Percentiles rank a stretch among this genome's conserved stretches.
phyloP scores from a whole-genome alignment of 2,888 invertebrate genomes.

The Dastarcus helophoroides region DNA sequence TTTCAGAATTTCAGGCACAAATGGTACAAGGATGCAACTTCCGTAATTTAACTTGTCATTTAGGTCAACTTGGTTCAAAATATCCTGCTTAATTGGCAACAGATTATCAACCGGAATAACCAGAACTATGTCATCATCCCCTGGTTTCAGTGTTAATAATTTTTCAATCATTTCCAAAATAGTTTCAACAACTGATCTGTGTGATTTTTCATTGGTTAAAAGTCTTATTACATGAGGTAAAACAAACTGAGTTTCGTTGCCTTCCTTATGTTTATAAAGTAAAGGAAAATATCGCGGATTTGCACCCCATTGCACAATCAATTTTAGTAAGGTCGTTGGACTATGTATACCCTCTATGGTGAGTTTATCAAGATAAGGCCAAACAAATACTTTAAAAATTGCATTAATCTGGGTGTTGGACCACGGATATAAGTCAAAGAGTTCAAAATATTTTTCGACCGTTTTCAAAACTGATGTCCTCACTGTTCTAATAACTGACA shows the following conservation, averaged over 20 bases:
- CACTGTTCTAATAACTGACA: slow-evolving; percentile 53
- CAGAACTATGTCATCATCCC: slow-evolving; percentile 41
- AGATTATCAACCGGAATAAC: slow-evolving; percentile 35
- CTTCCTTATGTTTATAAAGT: slow-evolving; percentile 47
- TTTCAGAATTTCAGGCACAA: slow-evolving; percentile 58
- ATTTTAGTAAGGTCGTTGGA: slow-evolving; percentile 68
- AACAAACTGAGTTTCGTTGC: slow-evolving; percentile 41
- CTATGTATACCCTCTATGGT: slow-evolving; percentile 71
- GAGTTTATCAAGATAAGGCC: slow-evolving; percentile 67
- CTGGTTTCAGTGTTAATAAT: slow-evolving; percentile 53
- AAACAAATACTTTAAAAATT: slow-evolving; percentile 66
- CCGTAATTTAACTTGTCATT: slow-evolving; percentile 53
- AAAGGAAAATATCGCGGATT: slow-evolving; percentile 67
- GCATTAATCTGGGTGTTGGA: slow-evolving; percentile 55
- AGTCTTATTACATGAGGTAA: slow-evolving; percentile 60
- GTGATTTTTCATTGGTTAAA: slow-evolving; percentile 56
- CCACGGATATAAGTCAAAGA: slow-evolving; percentile 71
- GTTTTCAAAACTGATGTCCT: slow-evolving; percentile 50
- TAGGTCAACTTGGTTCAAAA: slow-evolving; percentile 26
- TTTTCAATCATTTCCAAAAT: slow-evolving; percentile 67
- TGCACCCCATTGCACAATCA: slow-evolving; percentile 70
- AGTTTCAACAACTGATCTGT: slow-evolving; percentile 51
- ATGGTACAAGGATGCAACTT: slow-evolving; percentile 60
- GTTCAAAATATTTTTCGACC: slow-evolving; percentile 63
- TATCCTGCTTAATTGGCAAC: slow-evolving; percentile 27